A percentile compares a stretch with the other conserved stretches of the same genome.
phyloP scores from a whole-genome alignment of 37 sponge, comb jelly and placozoan genomes.

The Bolinopsis microptera region DNA sequence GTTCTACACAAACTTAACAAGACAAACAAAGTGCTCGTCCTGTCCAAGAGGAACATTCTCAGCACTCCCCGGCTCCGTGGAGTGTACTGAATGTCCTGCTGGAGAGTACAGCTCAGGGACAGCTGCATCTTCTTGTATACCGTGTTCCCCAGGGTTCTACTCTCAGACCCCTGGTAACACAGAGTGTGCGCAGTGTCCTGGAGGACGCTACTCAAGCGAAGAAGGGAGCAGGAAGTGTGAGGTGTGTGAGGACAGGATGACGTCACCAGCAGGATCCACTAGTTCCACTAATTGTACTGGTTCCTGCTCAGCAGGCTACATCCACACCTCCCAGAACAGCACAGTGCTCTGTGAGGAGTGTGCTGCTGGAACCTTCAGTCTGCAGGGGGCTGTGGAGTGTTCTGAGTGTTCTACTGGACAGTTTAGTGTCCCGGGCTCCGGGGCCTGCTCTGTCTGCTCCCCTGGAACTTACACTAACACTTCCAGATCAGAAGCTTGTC shows the following conservation, averaged over 20 bases:
- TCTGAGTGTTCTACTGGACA: background rate
- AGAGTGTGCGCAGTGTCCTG: background rate
- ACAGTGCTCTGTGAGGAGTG: constrained; percentile 10
- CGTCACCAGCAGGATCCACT: background rate
- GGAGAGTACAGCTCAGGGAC: background rate
- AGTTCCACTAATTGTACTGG: background rate
- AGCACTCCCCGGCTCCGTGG: background rate
- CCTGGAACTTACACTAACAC: background rate
- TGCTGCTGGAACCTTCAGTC: background rate
- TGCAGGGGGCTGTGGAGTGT: constrained; percentile 7
- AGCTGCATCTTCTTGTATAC: background rate
- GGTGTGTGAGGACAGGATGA: background rate
- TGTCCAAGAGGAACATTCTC: background rate
- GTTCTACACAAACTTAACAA: background rate
- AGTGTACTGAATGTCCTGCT: background rate
- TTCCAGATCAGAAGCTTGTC: background rate
- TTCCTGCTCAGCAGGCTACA: constrained; percentile 18
- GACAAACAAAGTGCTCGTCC: background rate
- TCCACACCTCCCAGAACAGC: background rate
- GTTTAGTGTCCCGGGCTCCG: constrained; percentile 10
- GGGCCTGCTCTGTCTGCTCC: background rate
- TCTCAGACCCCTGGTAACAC: background rate
- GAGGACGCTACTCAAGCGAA: background rate
- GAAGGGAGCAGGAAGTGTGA: background rate
- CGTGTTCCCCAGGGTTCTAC: background rate